These are phyloP conservation scores for Physocephala rufipes DNA, from an alignment of 2,888 invertebrate genomes.

Conservation along the genomic window DNA sequence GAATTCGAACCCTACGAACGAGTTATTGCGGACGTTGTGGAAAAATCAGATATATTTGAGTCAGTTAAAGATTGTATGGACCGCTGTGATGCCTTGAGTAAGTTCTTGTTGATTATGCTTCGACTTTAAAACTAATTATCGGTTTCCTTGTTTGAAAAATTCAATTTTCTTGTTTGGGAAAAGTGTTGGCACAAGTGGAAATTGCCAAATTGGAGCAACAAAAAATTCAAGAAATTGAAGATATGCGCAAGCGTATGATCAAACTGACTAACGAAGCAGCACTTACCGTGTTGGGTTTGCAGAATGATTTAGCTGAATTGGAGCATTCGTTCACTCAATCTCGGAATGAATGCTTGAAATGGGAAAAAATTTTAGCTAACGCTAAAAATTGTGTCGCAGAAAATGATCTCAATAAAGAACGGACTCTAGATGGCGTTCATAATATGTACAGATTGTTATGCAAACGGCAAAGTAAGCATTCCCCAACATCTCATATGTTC, in stretches of 20 bases:
- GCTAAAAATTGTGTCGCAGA: constrained; percentile 55
- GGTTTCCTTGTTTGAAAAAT: neutral
- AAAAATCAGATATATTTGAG: constrained; percentile 54
- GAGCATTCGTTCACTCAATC: constrained; percentile 60
- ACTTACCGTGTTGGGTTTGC: constrained; percentile 59
- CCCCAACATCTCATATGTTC: neutral
- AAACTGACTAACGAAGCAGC: constrained; percentile 62
- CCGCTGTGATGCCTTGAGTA: constrained; percentile 64
- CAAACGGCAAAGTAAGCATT: constrained; percentile 53
- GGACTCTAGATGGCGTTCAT: constrained; percentile 59
- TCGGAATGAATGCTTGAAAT: constrained; percentile 55
- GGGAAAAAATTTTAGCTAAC: constrained; percentile 59
- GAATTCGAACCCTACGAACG: constrained; percentile 61
- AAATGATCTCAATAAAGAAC: constrained; percentile 56
- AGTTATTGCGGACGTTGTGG: constrained; percentile 60
- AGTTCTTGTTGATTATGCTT: no score
- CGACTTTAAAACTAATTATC: no score
- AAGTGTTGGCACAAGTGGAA: constrained; percentile 64
- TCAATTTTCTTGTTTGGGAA: neutral
- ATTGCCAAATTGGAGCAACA: constrained; percentile 55
- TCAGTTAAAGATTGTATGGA: constrained; percentile 63
- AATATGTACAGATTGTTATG: constrained; percentile 58
- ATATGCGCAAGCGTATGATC: constrained; percentile 60
- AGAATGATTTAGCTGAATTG: constrained; percentile 60
- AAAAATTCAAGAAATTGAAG: constrained; percentile 60